Conservation (phyloP, 2,797 vertebrate species). For the Muraenolepis orangiensis region DNA sequence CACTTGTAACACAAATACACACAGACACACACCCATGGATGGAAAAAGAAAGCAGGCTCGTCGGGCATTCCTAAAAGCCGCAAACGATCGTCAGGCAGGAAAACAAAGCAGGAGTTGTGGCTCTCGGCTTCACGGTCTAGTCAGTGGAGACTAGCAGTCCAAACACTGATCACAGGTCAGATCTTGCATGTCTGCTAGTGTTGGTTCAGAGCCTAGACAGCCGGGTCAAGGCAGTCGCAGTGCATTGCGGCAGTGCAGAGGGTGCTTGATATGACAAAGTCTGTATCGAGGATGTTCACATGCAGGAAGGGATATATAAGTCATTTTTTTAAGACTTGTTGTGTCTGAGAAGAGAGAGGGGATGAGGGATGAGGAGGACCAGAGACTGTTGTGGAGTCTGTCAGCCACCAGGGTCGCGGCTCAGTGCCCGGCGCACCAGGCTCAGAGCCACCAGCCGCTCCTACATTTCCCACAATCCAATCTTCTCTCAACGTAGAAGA, state of each 20-base stretch:
- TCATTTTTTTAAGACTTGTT: background rate
- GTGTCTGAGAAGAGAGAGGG: background rate
- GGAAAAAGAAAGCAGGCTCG: conserved; percentile 15
- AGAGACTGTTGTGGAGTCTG: conserved; percentile 10
- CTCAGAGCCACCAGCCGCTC: conserved; percentile 20
- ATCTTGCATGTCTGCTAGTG: background rate
- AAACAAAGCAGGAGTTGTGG: conserved; percentile 50
- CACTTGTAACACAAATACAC: conserved; percentile 10
- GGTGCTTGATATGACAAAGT: background rate
- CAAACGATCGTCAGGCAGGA: conserved; percentile 22
- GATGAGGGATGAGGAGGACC: background rate
- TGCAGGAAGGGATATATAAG: background rate
- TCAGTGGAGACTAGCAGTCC: conserved; percentile 21
- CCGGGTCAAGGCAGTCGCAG: background rate
- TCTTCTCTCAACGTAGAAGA: conserved; percentile 17
- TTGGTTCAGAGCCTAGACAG: no score
- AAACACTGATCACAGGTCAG: conserved; percentile 2
- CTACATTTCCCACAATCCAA: conserved; percentile 16
- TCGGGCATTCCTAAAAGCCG: conserved; percentile 21
- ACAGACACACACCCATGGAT: background rate
- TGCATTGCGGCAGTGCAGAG: no score
- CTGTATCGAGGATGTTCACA: no score
- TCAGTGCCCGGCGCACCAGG: background rate
- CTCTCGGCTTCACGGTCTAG: conserved; percentile 21
- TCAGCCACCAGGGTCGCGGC: background rate